Conservation (phyloP, 1,140 invertebrate species). For the Ylistrum balloti region DNA sequence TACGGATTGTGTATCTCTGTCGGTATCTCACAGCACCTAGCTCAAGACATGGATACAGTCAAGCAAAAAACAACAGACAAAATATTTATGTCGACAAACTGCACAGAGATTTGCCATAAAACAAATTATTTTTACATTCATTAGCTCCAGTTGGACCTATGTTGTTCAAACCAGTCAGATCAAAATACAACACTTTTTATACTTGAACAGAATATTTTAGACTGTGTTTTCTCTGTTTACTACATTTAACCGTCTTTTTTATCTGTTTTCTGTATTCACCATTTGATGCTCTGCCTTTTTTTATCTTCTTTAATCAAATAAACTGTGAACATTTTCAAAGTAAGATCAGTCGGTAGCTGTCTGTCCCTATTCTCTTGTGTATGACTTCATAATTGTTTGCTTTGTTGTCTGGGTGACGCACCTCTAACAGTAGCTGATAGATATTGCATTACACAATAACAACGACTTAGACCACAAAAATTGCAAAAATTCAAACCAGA, state of each 20-base stretch:
- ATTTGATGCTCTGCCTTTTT: no score
- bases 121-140: conserved; percentile 12
- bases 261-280: neutral
- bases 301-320: no score
- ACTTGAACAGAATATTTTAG: neutral
- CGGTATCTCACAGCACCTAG: conserved; percentile 23
- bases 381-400: neutral
- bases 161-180: neutral
- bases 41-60: neutral
- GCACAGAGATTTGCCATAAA: neutral
- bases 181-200: neutral
- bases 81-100: conserved; percentile 21
- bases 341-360: neutral
- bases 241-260: neutral
- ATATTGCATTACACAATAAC: neutral
- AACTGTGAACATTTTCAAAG: neutral
- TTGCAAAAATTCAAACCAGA: neutral
- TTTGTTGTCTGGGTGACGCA: neutral
- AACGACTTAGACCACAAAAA: conserved; percentile 3
- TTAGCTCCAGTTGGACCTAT: neutral
- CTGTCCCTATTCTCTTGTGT: neutral
- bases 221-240: neutral
- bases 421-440: neutral
- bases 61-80: conserved; percentile 12
- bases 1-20: conserved; percentile 16